Conservation (phyloP, 2,113 vertebrate genomes). For the Leptosomus discolor region DNA sequence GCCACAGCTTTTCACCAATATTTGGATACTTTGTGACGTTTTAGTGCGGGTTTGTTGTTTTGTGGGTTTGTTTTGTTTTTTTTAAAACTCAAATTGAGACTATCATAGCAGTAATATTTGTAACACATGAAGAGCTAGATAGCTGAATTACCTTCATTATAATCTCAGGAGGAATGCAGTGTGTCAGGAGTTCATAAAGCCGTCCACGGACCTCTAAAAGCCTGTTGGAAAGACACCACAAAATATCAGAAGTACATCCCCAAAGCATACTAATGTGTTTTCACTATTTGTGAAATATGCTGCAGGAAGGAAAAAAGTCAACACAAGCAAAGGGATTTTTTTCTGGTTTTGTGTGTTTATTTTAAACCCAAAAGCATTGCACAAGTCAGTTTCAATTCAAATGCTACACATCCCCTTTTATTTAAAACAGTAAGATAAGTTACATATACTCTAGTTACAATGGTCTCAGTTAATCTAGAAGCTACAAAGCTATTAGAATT, state of each 20-base stretch:
- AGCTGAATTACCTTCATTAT: slow-evolving; percentile 89
- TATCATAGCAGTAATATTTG: background rate
- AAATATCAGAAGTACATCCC: background rate
- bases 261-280: background rate
- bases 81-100: background rate
- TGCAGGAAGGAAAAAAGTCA: background rate
- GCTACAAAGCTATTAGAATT: background rate
- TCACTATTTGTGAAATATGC: background rate
- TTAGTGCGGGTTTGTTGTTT: background rate
- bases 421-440: background rate
- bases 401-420: background rate
- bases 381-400: background rate
- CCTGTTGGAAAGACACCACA: slow-evolving; percentile 70
- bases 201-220: slow-evolving; percentile 91
- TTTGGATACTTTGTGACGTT: background rate
- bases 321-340: background rate
- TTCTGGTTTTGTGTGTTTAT: background rate
- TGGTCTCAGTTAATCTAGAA: background rate
- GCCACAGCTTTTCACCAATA: background rate
- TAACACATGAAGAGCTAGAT: background rate
- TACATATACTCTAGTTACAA: background rate
- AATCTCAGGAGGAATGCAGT: slow-evolving; percentile 95
- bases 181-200: slow-evolving; percentile 94
- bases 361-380: background rate
- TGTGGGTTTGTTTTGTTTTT: no score